Evolutionary conservation across 2,888 invertebrate genomes (phyloP).

Genomic region (Parapristionchus giblindavisi): DNA sequence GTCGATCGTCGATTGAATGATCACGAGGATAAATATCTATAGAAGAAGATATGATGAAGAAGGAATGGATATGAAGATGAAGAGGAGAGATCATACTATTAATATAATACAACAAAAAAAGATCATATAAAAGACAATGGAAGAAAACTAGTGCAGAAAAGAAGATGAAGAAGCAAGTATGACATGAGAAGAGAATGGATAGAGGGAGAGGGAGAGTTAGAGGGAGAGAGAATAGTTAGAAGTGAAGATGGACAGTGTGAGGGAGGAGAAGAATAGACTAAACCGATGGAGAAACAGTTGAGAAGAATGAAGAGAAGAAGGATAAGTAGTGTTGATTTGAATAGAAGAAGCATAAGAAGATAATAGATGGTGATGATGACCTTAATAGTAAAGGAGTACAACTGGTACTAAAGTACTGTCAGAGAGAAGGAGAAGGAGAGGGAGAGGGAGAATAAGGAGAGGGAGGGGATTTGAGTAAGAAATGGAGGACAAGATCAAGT

Average conservation of each 20-base stretch:
- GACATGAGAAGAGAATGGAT: slow-evolving; percentile 11
- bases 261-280: background rate
- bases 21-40: slow-evolving; percentile 4
- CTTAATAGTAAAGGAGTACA: no score
- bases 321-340: background rate
- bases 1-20: slow-evolving; percentile 34
- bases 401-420: no score
- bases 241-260: background rate
- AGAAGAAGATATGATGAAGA: background rate
- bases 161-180: slow-evolving; percentile 1
- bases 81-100: background rate
- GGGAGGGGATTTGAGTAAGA: no score
- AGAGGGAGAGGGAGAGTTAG: background rate
- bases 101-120: no score
- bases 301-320: background rate
- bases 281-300: slow-evolving; percentile 26
- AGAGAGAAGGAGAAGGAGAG: no score
- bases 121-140: no score
- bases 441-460: no score
- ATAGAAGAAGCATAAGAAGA: no score
- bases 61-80: background rate
- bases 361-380: no score
- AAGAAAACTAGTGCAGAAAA: slow-evolving; percentile 11
- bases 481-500: no score
- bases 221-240: background rate